These are phyloP conservation scores for Leptogaster cylindrica DNA, from an alignment of 2,888 invertebrate species.

Conservation along the genomic window DNA sequence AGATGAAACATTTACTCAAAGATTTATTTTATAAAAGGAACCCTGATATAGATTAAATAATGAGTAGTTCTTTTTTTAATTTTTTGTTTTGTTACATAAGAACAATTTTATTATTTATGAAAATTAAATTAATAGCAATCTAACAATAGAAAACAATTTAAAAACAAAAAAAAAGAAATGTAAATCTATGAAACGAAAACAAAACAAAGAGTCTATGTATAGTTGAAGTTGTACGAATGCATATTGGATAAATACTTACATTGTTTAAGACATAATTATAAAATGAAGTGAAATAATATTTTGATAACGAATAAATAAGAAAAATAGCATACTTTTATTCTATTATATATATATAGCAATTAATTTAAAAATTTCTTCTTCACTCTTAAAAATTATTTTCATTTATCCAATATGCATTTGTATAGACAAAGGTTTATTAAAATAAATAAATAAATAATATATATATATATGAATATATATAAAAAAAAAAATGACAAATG, in stretches of 20 bases:
- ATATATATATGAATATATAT: conserved; percentile 5
- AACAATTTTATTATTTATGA: conserved; percentile 32
- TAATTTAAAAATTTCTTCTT: conserved; percentile 35
- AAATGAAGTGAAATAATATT: too few relatives aligned
- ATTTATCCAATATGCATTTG: conserved; percentile 20
- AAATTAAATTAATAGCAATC: background rate
- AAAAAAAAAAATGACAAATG: conserved; percentile 27
- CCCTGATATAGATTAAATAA: conserved; percentile 23
- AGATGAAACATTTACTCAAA: conserved; percentile 32
- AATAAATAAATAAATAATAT: conserved; percentile 5
- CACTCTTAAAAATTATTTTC: background rate
- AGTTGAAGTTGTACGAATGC: conserved; percentile 18
- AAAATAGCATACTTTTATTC: too few relatives aligned
- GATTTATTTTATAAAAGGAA: conserved; percentile 32
- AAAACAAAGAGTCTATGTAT: conserved; percentile 24
- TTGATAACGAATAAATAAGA: too few relatives aligned
- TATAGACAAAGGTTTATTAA: background rate
- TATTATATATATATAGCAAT: conserved; percentile 8
- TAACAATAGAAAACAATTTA: conserved; percentile 17
- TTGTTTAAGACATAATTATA: too few relatives aligned
- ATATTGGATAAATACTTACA: conserved; percentile 24
- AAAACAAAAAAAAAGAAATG: conserved; percentile 7
- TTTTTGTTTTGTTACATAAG: conserved; percentile 24
- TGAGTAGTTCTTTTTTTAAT: background rate
- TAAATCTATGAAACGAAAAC: conserved; percentile 11